Evolutionary conservation across 2,113 vertebrate species (phyloP).

Genomic region (Xenopus borealis): DNA sequence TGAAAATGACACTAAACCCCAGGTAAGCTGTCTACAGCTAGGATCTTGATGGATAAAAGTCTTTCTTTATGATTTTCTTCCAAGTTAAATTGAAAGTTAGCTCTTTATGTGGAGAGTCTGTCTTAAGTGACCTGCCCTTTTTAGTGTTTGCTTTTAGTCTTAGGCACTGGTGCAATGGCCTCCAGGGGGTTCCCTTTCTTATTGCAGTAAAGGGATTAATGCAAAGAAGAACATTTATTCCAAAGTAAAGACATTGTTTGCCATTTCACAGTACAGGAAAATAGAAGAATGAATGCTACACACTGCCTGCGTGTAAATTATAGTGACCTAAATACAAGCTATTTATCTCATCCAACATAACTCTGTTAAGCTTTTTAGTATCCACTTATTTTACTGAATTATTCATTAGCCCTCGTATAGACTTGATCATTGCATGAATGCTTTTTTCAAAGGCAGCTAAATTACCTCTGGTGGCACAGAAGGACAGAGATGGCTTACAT

Average conservation of each 20-base stretch:
- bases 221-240: neutral
- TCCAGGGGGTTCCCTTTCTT: neutral
- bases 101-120: neutral
- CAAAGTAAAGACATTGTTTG: neutral
- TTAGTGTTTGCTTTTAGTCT: neutral
- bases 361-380: constrained; percentile 6
- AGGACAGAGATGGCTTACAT: too few species aligned
- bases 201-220: neutral
- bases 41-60: neutral
- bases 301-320: neutral
- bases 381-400: neutral
- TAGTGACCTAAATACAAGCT: neutral
- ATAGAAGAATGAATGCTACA: neutral
- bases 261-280: neutral
- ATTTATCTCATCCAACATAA: neutral
- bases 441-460: neutral
- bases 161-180: neutral
- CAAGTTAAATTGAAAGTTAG: neutral
- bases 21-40: constrained; percentile 1
- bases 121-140: neutral
- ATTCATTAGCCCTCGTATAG: constrained; percentile 1
- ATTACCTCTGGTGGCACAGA: too few species aligned
- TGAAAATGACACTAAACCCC: constrained; percentile 8
- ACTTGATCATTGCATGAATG: neutral
- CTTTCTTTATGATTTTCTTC: neutral